Evolutionary conservation across 2,113 vertebrate species (phyloP).

Genomic region (Recurvirostra avosetta): DNA sequence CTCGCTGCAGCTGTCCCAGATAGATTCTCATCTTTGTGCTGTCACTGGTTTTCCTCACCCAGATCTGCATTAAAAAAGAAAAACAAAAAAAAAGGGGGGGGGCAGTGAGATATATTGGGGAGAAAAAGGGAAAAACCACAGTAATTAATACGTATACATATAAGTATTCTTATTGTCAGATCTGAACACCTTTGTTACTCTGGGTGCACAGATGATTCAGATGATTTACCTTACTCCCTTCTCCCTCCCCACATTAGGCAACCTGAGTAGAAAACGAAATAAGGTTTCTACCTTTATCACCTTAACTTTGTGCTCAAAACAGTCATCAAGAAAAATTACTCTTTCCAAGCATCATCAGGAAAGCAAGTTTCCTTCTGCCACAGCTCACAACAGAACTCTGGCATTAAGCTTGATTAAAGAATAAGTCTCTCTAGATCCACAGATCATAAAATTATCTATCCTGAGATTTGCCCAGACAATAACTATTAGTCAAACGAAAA

Average conservation of each 20-base stretch:
- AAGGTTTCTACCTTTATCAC: not conserved
- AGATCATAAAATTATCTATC: constrained; percentile 29
- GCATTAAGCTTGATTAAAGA: constrained; percentile 2
- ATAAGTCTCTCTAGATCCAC: constrained; percentile 8
- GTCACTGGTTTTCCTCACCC: constrained; percentile 98
- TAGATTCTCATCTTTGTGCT: constrained; percentile 99
- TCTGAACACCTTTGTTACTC: not conserved
- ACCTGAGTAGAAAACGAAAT: not conserved
- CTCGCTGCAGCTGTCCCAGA: constrained; percentile 94
- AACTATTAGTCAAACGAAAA: constrained; percentile 34
- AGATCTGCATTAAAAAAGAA: constrained; percentile 79
- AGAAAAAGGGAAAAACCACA: not conserved
- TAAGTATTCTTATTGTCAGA: not conserved
- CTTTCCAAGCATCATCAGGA: not conserved
- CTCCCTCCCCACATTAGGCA: not conserved
- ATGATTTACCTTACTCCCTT: not conserved
- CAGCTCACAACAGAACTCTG: not conserved
- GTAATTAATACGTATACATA: not conserved
- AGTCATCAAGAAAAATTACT: not conserved
- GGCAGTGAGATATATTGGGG: not conserved
- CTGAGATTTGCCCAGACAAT: constrained; percentile 36
- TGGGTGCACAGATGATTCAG: not conserved
- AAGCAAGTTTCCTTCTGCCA: not conserved
- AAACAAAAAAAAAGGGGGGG: not conserved
- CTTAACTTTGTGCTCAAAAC: not conserved